A percentile compares a stretch with the other conserved stretches of the same genome.
Evolutionary conservation across 2,113 vertebrate species (phyloP).

Genomic region (Telmatochromis sp.): DNA sequence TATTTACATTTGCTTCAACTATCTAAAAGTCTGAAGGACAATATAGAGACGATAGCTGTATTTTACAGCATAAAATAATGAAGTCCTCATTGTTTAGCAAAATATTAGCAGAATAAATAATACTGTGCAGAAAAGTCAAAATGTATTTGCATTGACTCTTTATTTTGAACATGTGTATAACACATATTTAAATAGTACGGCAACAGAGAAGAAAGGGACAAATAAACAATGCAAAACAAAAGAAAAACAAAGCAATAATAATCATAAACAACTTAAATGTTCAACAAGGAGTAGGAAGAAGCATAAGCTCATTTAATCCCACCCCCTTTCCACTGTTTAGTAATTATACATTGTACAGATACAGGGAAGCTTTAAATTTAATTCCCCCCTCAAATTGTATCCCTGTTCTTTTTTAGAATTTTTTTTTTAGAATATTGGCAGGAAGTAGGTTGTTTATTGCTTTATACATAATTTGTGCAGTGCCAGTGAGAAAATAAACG

Average conservation of each 20-base stretch:
- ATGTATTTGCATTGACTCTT: background rate
- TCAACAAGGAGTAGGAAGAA: accelerated
- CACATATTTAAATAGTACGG: accelerated
- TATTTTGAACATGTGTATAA: background rate
- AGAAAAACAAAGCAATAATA: background rate
- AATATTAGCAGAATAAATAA: background rate
- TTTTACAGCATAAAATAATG: background rate
- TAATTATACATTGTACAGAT: background rate
- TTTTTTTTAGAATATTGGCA: background rate
- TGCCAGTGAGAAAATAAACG: background rate
- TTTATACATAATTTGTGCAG: background rate
- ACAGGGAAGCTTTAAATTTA: background rate
- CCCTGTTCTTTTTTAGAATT: background rate
- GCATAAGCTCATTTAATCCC: background rate
- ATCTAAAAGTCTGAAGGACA: background rate
- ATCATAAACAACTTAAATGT: background rate
- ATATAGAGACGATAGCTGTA: background rate
- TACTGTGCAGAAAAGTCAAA: background rate
- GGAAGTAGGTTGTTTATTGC: background rate
- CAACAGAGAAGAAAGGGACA: background rate
- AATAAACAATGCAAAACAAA: accelerated
- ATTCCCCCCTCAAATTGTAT: background rate
- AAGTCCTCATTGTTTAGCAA: background rate
- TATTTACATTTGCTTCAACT: background rate
- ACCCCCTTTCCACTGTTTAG: background rate